Evolutionary conservation across 2,888 invertebrate species (phyloP).

Genomic region (Dryobotodes eremita): DNA sequence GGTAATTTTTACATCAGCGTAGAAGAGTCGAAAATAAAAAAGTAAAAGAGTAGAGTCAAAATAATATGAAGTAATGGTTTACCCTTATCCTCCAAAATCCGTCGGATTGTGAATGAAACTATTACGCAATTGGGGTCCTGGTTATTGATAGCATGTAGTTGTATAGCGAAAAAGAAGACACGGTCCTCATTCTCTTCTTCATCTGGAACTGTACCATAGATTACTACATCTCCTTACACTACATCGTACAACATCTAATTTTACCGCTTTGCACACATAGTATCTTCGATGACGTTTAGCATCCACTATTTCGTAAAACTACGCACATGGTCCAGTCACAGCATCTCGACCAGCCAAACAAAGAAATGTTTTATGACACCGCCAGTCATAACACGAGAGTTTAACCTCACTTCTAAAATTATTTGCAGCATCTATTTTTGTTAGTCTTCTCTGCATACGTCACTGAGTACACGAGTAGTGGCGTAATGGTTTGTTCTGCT

Average conservation of each 20-base stretch:
- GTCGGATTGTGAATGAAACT: background rate
- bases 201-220: background rate
- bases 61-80: no score
- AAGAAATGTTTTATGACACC: slow-evolving; percentile 48
- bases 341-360: slow-evolving; percentile 45
- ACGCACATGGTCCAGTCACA: slow-evolving; percentile 12
- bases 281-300: slow-evolving; percentile 6
- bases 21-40: no score
- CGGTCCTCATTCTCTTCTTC: background rate
- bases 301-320: slow-evolving; percentile 17
- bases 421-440: slow-evolving; percentile 56
- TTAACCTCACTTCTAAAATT: slow-evolving; percentile 62
- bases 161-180: background rate
- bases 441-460: slow-evolving; percentile 44
- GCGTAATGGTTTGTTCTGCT: slow-evolving; percentile 40
- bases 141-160: no score
- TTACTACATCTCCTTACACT: background rate
- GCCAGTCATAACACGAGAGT: slow-evolving; percentile 62
- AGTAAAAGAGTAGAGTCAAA: no score
- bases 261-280: background rate
- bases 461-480: slow-evolving; percentile 45
- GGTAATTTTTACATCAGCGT: no score
- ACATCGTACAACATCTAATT: slow-evolving; percentile 15
- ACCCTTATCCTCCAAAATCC: background rate
- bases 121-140: background rate